Evolutionary conservation across 1,140 invertebrate species (phyloP).

Genomic region (Drosophila takahashii): DNA sequence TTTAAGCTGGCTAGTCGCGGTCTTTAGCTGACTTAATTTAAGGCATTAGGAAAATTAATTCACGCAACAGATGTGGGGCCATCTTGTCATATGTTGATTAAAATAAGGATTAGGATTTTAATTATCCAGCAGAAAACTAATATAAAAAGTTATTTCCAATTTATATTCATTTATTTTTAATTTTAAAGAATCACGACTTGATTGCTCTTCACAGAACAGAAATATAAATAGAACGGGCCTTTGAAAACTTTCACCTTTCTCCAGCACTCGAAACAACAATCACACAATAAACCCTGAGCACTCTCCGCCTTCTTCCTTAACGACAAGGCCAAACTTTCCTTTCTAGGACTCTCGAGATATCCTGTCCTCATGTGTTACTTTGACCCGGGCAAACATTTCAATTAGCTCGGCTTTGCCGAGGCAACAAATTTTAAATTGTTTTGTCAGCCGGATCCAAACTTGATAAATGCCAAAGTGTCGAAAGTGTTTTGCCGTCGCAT

Average conservation of each 20-base stretch:
- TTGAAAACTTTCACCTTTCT: neutral
- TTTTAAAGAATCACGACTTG: neutral
- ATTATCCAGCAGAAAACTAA: neutral
- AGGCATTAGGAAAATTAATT: constrained; percentile 35
- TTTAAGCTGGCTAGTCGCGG: constrained; percentile 1
- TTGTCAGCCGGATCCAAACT: constrained; percentile 62
- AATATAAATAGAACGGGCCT: neutral
- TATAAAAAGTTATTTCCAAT: neutral
- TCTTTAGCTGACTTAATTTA: constrained; percentile 20
- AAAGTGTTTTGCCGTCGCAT: constrained; percentile 48
- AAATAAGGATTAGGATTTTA: neutral
- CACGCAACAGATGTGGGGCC: neutral
- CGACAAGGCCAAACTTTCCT: constrained; percentile 9
- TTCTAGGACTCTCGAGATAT: constrained; percentile 47
- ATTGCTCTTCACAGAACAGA: neutral
- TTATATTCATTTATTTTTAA: neutral
- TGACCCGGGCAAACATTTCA: constrained; percentile 67
- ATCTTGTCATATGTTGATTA: neutral
- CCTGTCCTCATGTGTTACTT: constrained; percentile 45
- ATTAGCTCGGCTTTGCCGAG: constrained; percentile 52
- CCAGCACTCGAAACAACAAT: constrained; percentile 1
- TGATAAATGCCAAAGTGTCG: constrained; percentile 75
- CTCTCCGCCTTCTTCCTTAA: constrained; percentile 12
- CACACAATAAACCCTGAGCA: constrained; percentile 12
- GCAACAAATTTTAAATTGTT: constrained; percentile 66